A percentile compares a stretch with the other conserved stretches of the same genome.
Conservation (phyloP, 2,888 invertebrate species). For the Drosophila borealis region DNA sequence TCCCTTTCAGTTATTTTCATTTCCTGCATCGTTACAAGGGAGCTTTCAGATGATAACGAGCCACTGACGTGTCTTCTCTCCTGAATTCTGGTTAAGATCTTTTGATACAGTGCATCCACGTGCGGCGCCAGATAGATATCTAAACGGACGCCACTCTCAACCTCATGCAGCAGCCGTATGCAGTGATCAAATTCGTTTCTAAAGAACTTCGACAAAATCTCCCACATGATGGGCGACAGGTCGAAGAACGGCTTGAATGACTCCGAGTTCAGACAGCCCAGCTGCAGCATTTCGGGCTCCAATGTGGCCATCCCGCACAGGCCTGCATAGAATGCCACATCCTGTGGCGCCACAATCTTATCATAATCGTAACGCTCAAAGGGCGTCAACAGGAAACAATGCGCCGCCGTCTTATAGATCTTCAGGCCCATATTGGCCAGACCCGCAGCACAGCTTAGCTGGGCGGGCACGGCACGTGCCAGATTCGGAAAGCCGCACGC, state of each 20-base stretch:
- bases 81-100: conserved; percentile 44
- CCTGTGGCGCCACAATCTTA: conserved; percentile 60
- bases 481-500: conserved; percentile 53
- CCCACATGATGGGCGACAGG: conserved; percentile 44
- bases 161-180: conserved; percentile 27
- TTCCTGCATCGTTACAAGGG: not conserved
- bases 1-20: not conserved
- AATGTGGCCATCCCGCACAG: conserved; percentile 61
- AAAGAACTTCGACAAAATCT: conserved; percentile 36
- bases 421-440: conserved; percentile 66
- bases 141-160: conserved; percentile 51
- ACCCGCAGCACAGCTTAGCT: conserved; percentile 64
- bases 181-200: conserved; percentile 37
- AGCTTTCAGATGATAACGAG: not conserved
- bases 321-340: conserved; percentile 56
- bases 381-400: conserved; percentile 54
- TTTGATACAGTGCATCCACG: conserved; percentile 44
- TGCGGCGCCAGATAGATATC: conserved; percentile 68
- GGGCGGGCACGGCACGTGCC: conserved; percentile 44
- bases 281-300: conserved; percentile 40
- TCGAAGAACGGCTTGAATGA: conserved; percentile 54
- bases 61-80: not conserved
- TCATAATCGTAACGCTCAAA: conserved; percentile 58
- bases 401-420: conserved; percentile 59
- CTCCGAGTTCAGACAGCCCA: conserved; percentile 39